Conservation (phyloP, 2,888 invertebrate species). For the Drosophila ezoana region DNA sequence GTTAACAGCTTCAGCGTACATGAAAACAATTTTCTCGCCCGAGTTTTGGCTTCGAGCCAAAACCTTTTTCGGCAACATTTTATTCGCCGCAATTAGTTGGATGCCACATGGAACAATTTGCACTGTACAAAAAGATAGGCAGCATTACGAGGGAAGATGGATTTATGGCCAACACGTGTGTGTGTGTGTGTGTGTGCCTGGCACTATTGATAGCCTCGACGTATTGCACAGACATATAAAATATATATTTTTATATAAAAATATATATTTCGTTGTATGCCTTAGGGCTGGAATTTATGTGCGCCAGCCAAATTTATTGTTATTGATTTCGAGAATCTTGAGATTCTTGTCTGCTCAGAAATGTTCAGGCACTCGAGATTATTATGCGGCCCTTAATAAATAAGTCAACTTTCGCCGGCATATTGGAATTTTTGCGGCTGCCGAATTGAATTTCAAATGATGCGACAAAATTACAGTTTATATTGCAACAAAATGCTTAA, state of each 20-base stretch:
- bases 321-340: constrained; percentile 64
- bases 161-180: constrained; percentile 60
- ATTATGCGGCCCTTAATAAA: constrained; percentile 59
- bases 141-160: not conserved
- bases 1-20: not conserved
- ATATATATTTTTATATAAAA: not conserved
- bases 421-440: constrained; percentile 19
- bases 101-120: constrained; percentile 25
- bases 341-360: constrained; percentile 13
- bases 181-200: not conserved
- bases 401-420: constrained; percentile 13
- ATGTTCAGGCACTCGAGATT: constrained; percentile 35
- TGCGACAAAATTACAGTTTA: constrained; percentile 10
- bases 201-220: constrained; percentile 20
- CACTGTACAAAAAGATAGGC: not conserved
- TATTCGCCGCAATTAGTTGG: constrained; percentile 36
- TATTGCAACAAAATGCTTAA: not conserved
- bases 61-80: constrained; percentile 8
- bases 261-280: constrained; percentile 14
- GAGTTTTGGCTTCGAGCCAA: constrained; percentile 20
- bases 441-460: constrained; percentile 7
- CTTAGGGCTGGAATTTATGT: constrained; percentile 33
- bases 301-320: constrained; percentile 61
- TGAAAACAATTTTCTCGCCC: not conserved
- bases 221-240: constrained; percentile 17